A percentile compares a stretch with the other conserved stretches of the same genome.
Conservation (phyloP, 2,888 invertebrate genomes). For the Fragum fragum region DNA sequence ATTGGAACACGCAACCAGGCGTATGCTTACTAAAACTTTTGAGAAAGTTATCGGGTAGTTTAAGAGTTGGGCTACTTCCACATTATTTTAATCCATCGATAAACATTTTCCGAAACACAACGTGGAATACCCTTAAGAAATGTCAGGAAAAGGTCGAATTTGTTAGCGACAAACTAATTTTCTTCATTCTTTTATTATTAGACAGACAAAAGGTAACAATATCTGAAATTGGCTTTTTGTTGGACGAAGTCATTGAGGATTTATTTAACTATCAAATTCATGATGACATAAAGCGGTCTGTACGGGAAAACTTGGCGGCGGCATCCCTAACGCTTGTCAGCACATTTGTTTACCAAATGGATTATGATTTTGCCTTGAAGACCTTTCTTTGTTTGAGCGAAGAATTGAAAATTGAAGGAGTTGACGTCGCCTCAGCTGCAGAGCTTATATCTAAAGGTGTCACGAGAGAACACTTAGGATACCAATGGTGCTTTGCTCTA, state of each 20-base stretch:
- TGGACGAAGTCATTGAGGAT: slow-evolving; percentile 45
- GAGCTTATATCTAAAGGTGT: not conserved
- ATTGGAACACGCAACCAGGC: slow-evolving; percentile 46
- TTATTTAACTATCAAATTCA: slow-evolving; percentile 1
- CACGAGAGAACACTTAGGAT: slow-evolving; percentile 2
- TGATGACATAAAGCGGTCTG: not conserved
- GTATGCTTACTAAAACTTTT: slow-evolving; percentile 38
- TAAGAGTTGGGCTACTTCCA: slow-evolving; percentile 21
- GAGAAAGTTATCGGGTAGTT: slow-evolving; percentile 23
- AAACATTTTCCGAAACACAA: slow-evolving; percentile 31
- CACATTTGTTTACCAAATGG: not conserved
- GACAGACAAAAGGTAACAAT: slow-evolving; percentile 29
- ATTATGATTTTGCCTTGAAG: not conserved
- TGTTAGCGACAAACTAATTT: slow-evolving; percentile 19
- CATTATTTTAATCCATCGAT: slow-evolving; percentile 46
- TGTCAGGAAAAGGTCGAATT: slow-evolving; percentile 14
- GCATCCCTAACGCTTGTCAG: not conserved
- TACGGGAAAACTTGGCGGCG: not conserved
- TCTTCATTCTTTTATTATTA: slow-evolving; percentile 35
- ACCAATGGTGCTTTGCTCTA: slow-evolving; percentile 15
- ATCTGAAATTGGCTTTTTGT: slow-evolving; percentile 34
- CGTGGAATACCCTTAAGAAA: not conserved
- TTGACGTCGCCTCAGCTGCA: not conserved
- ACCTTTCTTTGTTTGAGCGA: not conserved
- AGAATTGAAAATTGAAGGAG: not conserved